Base-by-base conservation (phyloP, 2,888 invertebrate species). In the Hypercompe scribonia region DNA sequence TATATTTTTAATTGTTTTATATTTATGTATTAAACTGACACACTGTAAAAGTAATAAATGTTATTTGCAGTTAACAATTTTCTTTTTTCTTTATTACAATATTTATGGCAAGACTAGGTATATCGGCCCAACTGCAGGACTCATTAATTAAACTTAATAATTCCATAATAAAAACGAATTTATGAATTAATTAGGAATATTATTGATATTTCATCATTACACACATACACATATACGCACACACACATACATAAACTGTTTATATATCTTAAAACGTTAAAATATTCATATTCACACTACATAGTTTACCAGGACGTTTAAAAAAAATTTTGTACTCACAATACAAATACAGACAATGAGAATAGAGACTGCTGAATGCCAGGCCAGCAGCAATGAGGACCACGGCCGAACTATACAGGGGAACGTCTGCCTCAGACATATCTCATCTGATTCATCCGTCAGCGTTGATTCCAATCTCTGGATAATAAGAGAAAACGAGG, bases 351-450 rank as follows among this genome's bases (percentile, higher is more conserved):
- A 68, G 0, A 92, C 67, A 21, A 93, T 91, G 39, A 94, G 77
- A 18, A 77, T 75, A 0, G 92, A 88, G 3, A 93, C 87, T 58
- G 93, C 88, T 5, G 79, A 75, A 68, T 91, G 82, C 94, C 94
- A 94, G 4, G 86, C 88, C 2, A 86, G 74, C 58, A 89, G 90
- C 65, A 94, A 81, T 0, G 93, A 94, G 5, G 94, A 94, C 0
- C 78, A 78, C 0, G 94, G 94, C 84, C 93, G 94, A 70, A 94
- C 82, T 78, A 94, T 94, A 84, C 93, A 94, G 3, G 94, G 94
- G 76, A 94, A 94, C 7, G 91, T 92, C 1, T 93, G 86, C 2
- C 93, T 90, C 33, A 94, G 87, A 72, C 94, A 94, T 65, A 94
- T 94, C 3, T 90, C 91, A 68, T 94, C 94, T 0, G 93, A 87